Base-by-base conservation (phyloP, 92 coral and sea anemone species). In the Parazoanthus swiftii region DNA sequence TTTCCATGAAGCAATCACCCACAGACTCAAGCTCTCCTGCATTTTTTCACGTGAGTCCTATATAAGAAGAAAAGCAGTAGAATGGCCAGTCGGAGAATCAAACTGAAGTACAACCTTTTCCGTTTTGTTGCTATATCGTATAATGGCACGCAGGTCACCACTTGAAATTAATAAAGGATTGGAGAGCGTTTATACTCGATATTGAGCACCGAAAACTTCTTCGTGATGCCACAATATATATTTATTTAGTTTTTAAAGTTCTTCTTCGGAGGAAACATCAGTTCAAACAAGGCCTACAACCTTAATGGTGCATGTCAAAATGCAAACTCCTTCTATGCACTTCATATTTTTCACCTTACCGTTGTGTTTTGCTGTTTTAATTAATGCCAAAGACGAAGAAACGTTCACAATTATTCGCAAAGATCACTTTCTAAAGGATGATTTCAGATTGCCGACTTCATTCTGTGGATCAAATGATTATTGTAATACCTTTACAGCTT, bases 371-470 rank as follows among this genome's bases (percentile, higher is more conserved):
- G 5, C 85, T n/a, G 73, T 54, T 2, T 51, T 50, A n/a, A 36
- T 80, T 29, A 33, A 29, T 20, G 10, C 35, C 15, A 42, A 76
- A 29, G 66, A 71, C 6, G 14, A 70, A 5, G 66, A 46, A 4
- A 3, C 15, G 37, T 84, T 84, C 14, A 48, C 26, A 51, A 71
- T 71, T 71, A 16, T 70, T n/a, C 78, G 87, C 65, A 8, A 72
- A 21, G 65, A 51, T 6, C 77, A 84, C 36, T 84, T 46, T 84
- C 78, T 84, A 16, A 84, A 56, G 48, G 87, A 84, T 48, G 78
- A 84, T 7, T 84, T 84, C 29, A 72, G 35, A 29, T 18, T 84
- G 10, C 68, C 87, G 1, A 6, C 18, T 48, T 71, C 79, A 14
- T 4, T 44, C 54, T 84, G 87, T 84, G 67, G 46, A 71, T 46